Evolutionary conservation across 1,140 invertebrate genomes (phyloP).

Genomic region (Pogonognathellus flavescens): DNA sequence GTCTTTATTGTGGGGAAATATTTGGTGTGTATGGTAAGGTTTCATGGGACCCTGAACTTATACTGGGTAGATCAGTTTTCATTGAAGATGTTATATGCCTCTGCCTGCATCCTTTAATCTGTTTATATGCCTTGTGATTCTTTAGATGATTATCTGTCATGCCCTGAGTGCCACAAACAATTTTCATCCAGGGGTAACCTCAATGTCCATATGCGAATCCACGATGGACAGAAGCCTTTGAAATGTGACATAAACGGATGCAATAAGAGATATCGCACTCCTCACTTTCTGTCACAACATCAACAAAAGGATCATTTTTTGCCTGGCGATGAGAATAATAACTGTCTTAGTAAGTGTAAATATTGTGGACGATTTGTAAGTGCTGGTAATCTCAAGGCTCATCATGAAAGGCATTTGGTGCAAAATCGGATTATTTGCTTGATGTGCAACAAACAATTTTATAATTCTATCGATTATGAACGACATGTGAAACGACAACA

Average conservation of each 20-base stretch:
- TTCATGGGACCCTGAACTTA: too few relatives aligned
- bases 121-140: too few relatives aligned
- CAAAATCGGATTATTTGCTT: not conserved
- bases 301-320: not conserved
- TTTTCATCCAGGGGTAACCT: not conserved
- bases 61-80: too few relatives aligned
- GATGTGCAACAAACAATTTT: not conserved
- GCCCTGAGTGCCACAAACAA: not conserved
- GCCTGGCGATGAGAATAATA: not conserved
- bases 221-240: not conserved
- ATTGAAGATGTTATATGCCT: too few relatives aligned
- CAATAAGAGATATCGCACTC: not conserved
- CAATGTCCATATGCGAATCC: not conserved
- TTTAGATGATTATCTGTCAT: not conserved
- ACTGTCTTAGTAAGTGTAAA: not conserved
- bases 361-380: not conserved
- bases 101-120: too few relatives aligned
- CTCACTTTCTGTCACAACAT: not conserved
- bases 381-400: not conserved
- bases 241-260: not conserved
- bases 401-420: not conserved
- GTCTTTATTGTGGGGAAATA: too few relatives aligned
- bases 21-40: too few relatives aligned
- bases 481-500: not conserved
- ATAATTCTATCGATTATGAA: not conserved